Evolutionary conservation across 2,113 vertebrate genomes (phyloP), one percentile per base, ranked within the genome.

Genomic region (Caranx ignobilis): DNA sequence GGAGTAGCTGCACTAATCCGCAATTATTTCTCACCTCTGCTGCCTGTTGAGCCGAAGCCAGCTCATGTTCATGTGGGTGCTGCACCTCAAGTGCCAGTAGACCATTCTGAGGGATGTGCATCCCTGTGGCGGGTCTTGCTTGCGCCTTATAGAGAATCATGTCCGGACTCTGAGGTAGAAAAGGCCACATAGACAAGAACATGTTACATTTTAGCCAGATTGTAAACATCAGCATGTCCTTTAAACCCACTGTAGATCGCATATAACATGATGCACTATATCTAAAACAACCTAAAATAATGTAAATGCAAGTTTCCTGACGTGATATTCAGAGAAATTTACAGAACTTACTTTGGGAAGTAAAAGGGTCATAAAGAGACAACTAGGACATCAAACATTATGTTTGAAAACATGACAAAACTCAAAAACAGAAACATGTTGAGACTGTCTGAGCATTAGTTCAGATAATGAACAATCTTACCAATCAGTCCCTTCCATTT

Each of bases 401-500:
- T 18, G 34, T 7, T 55, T 66, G 57, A 18, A 41, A 56, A 35
- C 11, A 72, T 31, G 15, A 59, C 43, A 69, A 41, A 68, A 57
- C 5, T 21, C 6, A 55, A 55, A 74, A 54, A 60, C 13, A 52
- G 6, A 62, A 55, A 59, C 54, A 69, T 45, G 37, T 50, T 41
- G 31, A 64, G 8, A 69, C 31, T 80, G 71, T 83, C 72, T 85
- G 75, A 72, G 68, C 65, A 45, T 76, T 64, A 77, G 5, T 54
- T 84, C 41, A 77, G 59, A 77, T 83, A 75, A 79, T 83, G 69
- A 88, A 89, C 71, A 91, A 64, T 87, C 97, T 97, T 97, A 98
- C 97, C 97, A 95, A 95, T 70, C 90, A 92, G 92, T 96, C 94
- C 93, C 94, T 95, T 94, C 95, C 95, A 95, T 93, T 94, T 94